Conservation (phyloP, 2,113 vertebrate species). For the Lepisosteus oculatus region DNA sequence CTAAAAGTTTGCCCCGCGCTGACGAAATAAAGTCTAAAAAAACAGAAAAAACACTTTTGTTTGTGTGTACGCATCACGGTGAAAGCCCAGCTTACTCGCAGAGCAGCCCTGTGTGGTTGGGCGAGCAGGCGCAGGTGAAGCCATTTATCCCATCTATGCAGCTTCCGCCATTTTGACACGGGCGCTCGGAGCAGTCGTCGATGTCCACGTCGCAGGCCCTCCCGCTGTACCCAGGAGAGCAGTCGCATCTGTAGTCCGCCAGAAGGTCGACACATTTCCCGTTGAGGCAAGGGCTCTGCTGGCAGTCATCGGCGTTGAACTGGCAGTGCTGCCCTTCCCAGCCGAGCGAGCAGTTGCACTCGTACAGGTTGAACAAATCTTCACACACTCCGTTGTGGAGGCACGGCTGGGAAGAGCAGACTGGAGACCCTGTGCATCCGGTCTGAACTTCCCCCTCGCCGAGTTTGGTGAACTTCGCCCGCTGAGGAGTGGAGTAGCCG, state of each 20-base stretch:
- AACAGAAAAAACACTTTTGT: too few species aligned
- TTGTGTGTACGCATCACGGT: too few species aligned
- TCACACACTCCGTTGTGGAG: constrained; percentile 70
- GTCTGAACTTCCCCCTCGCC: constrained; percentile 30
- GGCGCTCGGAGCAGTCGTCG: constrained; percentile 74
- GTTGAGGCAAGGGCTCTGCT: constrained; percentile 65
- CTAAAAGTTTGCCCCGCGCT: too few species aligned
- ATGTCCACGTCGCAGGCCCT: constrained; percentile 75
- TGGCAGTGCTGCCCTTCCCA: constrained; percentile 80
- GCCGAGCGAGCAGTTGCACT: constrained; percentile 72
- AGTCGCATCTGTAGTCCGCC: constrained; percentile 78
- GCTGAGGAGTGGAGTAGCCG: constrained; percentile 45
- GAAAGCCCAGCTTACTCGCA: constrained; percentile 75
- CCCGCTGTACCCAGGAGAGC: constrained; percentile 75
- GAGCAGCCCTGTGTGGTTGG: constrained; percentile 61
- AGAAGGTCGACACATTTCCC: constrained; percentile 72
- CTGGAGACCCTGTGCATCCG: constrained; percentile 69
- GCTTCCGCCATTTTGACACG: constrained; percentile 69
- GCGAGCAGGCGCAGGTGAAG: constrained; percentile 73
- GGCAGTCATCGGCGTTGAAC: constrained; percentile 70
- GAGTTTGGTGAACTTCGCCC: constrained; percentile 59
- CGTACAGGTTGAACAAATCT: constrained; percentile 80
- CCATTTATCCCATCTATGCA: constrained; percentile 58
- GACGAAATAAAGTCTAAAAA: too few species aligned
- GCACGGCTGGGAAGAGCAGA: constrained; percentile 78